Evolutionary conservation across 2,888 invertebrate genomes (phyloP).

Genomic region (Cephus pygmeus): DNA sequence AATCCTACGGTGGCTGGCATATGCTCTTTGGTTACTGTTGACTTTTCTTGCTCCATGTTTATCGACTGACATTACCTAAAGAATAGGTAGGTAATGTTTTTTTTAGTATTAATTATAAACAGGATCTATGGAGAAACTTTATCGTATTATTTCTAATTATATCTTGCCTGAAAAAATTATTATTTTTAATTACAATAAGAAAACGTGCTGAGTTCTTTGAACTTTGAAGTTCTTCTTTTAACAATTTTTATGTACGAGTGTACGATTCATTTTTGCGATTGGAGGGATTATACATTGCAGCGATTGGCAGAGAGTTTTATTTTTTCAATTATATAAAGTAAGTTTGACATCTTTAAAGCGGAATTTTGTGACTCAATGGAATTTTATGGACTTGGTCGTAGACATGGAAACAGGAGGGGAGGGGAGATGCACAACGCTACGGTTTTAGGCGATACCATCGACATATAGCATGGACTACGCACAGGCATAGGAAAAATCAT

Average conservation of each 20-base stretch:
- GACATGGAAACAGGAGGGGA: background rate
- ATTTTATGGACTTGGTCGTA: background rate
- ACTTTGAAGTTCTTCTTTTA: background rate
- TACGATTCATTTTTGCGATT: background rate
- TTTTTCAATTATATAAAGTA: background rate
- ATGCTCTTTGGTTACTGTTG: background rate
- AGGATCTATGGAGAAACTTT: background rate
- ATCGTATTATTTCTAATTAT: background rate
- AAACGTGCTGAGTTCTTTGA: background rate
- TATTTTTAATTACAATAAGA: background rate
- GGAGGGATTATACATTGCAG: background rate
- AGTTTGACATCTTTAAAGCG: background rate
- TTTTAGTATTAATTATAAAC: background rate
- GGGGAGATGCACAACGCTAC: no score
- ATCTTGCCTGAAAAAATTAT: background rate
- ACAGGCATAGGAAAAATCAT: no score
- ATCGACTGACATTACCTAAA: background rate
- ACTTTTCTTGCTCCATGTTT: background rate
- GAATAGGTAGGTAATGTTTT: background rate
- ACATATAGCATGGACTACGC: no score
- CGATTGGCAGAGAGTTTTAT: background rate
- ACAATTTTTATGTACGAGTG: background rate
- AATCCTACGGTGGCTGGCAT: background rate
- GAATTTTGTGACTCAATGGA: background rate
- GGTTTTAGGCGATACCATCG: no score